Conservation (phyloP, 2,113 vertebrate genomes). For the Sorex fumeus region DNA sequence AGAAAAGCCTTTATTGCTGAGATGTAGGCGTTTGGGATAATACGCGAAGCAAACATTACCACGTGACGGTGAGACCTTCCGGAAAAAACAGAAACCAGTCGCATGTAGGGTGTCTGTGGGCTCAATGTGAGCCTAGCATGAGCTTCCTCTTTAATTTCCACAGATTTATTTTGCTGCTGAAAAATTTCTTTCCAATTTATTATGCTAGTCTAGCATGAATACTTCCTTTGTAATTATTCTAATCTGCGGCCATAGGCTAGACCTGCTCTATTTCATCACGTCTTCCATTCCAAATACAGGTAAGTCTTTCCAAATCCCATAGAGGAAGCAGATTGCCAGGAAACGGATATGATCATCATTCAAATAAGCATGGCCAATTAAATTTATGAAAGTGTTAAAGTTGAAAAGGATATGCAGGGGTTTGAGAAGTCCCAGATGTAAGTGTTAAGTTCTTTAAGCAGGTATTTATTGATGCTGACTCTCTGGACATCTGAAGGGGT, state of each 20-base stretch:
- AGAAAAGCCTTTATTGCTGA: not conserved
- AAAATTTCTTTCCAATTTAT: too few relatives aligned
- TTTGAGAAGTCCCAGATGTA: not conserved
- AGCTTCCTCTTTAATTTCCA: not conserved
- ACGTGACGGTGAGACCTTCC: fast-evolving
- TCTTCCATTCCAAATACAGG: not conserved
- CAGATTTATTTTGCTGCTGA: not conserved
- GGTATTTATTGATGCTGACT: too few relatives aligned
- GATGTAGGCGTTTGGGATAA: not conserved
- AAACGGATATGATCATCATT: not conserved
- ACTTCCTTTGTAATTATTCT: not conserved
- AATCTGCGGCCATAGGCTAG: not conserved
- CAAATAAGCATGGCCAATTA: not conserved
- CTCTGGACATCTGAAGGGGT: not conserved
- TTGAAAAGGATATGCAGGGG: not conserved
- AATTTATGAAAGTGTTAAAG: not conserved
- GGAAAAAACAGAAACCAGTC: not conserved
- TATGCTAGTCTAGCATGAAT: not conserved
- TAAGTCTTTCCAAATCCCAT: not conserved
- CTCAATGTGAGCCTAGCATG: fast-evolving
- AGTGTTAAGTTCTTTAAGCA: not conserved
- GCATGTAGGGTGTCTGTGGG: fast-evolving
- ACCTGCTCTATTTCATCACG: too few relatives aligned
- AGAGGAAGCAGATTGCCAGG: not conserved
- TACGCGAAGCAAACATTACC: not conserved